Evolutionary conservation across 2,797 vertebrate genomes (phyloP), one percentile per base, ranked within the genome.

Genomic region (Trachurus trachurus): DNA sequence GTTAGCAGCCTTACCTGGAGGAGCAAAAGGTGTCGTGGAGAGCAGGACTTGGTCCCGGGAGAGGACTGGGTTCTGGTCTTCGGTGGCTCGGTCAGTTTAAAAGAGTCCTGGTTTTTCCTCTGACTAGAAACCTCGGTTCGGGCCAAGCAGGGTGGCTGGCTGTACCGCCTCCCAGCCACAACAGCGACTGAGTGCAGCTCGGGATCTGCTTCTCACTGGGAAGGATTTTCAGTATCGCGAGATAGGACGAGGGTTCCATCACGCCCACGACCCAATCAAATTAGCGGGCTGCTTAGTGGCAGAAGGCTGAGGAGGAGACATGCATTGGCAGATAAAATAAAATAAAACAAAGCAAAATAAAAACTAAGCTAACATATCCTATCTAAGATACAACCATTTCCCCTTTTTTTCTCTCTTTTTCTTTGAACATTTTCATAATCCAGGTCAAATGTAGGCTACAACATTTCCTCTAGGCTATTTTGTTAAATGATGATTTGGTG

Each of bases 161-260:
- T n/a, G 26, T 19, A 34, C 49, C 49, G 81, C 72, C 42, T 82
- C 78, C 11, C 76, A 88, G 86, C 83, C 84, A 89, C 91, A 90
- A 93, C 88, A 90, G 87, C 86, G 64, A 89, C 87, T 89, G 91
- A 90, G 15, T 17, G 52, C 78, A 72, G 79, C 64, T 42, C 2
- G n/a, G 71, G 57, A 37, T 71, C 83, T 73, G 84, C 78, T 47
- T 54, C 89, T 85, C 81, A 70, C 72, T 75, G 84, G 71, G 74
- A 85, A 80, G 75, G 66, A 66, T 79, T 16, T 39, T 1, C 0
- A 13, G 9, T 75, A 85, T 86, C 94, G 94, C 94, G 94, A 94
- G 84, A 92, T 0, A 56, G 0, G 1, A 37, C 84, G 89, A 84
- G 85, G 90, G 15, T 53, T 71, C n/a, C 15, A 56, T 12, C 22